phyloP scores from a whole-genome alignment of 2,113 vertebrate species.

The Neolamprologus cancellatus region DNA sequence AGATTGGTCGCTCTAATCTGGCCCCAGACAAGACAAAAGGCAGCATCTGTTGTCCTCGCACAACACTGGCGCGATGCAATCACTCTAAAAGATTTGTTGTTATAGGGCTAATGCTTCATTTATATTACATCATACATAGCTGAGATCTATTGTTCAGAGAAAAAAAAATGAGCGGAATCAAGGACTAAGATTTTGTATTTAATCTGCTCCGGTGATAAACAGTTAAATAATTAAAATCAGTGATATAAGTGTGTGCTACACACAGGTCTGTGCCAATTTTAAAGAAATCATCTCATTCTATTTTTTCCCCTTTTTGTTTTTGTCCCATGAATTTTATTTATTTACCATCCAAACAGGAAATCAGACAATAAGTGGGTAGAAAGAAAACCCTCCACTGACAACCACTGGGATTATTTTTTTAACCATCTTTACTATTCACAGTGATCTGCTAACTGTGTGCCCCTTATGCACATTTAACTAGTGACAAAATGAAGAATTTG shows the following conservation, averaged over 20 bases:
- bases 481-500: background rate
- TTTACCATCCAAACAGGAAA: background rate
- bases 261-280: background rate
- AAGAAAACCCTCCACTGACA: background rate
- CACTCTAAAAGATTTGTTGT: background rate
- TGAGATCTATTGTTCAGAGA: background rate
- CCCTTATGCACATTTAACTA: background rate
- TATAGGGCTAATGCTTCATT: background rate
- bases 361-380: background rate
- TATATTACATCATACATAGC: background rate
- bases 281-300: background rate
- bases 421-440: background rate
- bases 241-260: background rate
- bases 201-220: background rate
- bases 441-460: background rate
- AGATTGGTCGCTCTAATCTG: background rate
- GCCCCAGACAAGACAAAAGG: slow-evolving; percentile 4
- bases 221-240: background rate
- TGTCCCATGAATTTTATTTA: background rate
- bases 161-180: background rate
- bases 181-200: background rate
- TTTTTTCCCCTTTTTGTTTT: background rate
- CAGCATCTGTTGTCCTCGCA: background rate
- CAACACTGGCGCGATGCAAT: background rate
- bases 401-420: background rate